Base-by-base conservation (phyloP, 2,797 vertebrate species). In the Distichodus sexfasciatus region DNA sequence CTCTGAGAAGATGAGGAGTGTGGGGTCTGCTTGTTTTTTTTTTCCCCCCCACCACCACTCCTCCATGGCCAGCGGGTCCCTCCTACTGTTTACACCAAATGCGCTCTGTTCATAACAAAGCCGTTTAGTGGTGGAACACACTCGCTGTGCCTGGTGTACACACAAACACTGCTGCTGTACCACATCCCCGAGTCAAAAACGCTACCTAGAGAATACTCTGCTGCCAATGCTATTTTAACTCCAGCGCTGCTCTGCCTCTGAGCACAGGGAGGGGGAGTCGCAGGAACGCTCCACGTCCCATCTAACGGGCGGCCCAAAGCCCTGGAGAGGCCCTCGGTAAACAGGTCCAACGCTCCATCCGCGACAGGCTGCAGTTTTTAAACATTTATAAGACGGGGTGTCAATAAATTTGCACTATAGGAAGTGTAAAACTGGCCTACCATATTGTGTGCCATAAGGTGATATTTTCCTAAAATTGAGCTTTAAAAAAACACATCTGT, bases 31-130 rank as follows among this genome's bases (percentile, higher is more conserved):
- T 69, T 66, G 68, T 65, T 70, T 79, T 76, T 70, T 75, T 72
- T 64, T 63, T 2, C n/a, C n/a, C n/a, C n/a, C n/a, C n/a, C n/a
- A n/a, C n/a, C n/a, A n/a, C n/a, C n/a, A n/a, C 65, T 59, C 44
- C 67, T 72, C 58, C 54, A 50, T 66, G 58, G 57, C 78, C 66
- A 10, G 47, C 43, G 38, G 66, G 66, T 24, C 41, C 63, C 35
- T 44, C 24, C 54, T 66, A 70, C 60, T 80, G 78, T 77, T 79
- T 77, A 77, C 71, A 58, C 69, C 71, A 69, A 58, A 66, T 41
- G 46, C 43, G 50, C 69, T 69, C 65, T 48, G 55, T 61, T 66
- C 40, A 65, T 69, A 79, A 77, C 75, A 77, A 77, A 80, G 61
- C 64, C 23, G 44, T 72, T 78, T 70, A 66, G 76, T 58, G 72